Conservation (phyloP, 2,797 vertebrate species). For the Poeciliopsis infans region DNA sequence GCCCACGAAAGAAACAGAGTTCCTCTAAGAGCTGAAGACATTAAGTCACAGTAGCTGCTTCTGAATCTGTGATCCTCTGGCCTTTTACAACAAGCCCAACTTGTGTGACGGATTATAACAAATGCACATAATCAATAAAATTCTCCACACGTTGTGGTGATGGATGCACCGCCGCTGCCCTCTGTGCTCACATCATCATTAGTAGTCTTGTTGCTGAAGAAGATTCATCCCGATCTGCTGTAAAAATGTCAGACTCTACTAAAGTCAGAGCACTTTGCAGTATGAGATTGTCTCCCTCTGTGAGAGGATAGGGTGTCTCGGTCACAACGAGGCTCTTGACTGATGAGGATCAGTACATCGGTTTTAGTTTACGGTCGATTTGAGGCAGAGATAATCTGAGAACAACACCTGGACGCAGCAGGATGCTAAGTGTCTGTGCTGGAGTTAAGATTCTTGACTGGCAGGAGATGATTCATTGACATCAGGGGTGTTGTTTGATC, state of each 20-base stretch:
- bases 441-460: conserved; percentile 58
- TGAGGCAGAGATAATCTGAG: conserved; percentile 56
- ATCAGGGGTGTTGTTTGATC: conserved; percentile 43
- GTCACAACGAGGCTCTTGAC: conserved; percentile 69
- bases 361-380: conserved; percentile 65
- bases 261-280: conserved; percentile 41
- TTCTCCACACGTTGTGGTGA: conserved; percentile 56
- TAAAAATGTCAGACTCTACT: conserved; percentile 52
- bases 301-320: conserved; percentile 53
- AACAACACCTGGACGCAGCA: conserved; percentile 72
- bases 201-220: conserved; percentile 35
- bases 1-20: conserved; percentile 47
- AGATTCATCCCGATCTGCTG: conserved; percentile 64
- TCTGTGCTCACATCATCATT: conserved; percentile 60
- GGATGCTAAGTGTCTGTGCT: conserved; percentile 64
- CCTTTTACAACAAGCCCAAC: conserved; percentile 49
- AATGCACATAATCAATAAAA: conserved; percentile 71
- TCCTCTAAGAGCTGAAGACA: conserved; percentile 61
- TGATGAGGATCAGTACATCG: conserved; percentile 68
- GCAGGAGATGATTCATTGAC: conserved; percentile 59
- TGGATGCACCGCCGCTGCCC: conserved; percentile 65
- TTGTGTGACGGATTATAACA: conserved; percentile 66
- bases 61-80: conserved; percentile 34
- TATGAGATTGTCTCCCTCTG: conserved; percentile 44
- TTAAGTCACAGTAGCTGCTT: conserved; percentile 64